A percentile compares a stretch with the other conserved stretches of the same genome.
Conservation (phyloP, 1,140 invertebrate species). For the Drosophila nebulosa region DNA sequence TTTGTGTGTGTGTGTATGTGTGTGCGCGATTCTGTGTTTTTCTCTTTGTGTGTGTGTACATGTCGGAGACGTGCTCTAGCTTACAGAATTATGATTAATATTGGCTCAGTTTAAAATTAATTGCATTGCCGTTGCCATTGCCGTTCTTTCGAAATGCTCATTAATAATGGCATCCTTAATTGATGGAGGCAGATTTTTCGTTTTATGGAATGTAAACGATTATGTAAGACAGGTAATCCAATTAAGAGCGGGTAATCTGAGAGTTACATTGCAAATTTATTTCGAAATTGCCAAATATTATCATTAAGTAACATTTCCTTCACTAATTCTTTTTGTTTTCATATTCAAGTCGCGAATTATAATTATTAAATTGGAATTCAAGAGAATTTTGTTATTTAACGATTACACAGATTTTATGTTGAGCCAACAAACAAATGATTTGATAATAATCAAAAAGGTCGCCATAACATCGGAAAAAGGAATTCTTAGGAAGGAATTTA, state of each 20-base stretch:
- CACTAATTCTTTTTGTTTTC: too few species aligned
- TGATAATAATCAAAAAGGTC: too few species aligned
- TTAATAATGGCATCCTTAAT: constrained; percentile 27
- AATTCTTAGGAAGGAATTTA: too few species aligned
- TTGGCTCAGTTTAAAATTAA: constrained; percentile 71
- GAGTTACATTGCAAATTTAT: constrained; percentile 17
- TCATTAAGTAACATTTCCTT: neutral
- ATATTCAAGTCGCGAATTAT: too few species aligned
- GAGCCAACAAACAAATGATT: too few species aligned
- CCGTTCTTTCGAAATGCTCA: neutral
- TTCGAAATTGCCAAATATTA: neutral
- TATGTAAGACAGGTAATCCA: constrained; percentile 17
- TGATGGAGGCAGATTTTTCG: constrained; percentile 11
- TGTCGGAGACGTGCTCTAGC: constrained; percentile 30
- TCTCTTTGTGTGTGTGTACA: neutral
- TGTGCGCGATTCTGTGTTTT: constrained; percentile 1
- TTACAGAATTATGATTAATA: constrained; percentile 68
- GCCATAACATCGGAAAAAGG: too few species aligned
- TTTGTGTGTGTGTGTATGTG: neutral
- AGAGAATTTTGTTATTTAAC: too few species aligned
- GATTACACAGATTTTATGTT: too few species aligned
- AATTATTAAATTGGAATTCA: too few species aligned
- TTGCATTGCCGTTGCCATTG: constrained; percentile 27
- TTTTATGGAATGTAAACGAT: constrained; percentile 27
- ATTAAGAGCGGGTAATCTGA: constrained; percentile 28